Percentiles rank a stretch among this genome's conserved stretches.
phyloP scores from a whole-genome alignment of 2,113 vertebrate species.

The Corvus moneduloides region DNA sequence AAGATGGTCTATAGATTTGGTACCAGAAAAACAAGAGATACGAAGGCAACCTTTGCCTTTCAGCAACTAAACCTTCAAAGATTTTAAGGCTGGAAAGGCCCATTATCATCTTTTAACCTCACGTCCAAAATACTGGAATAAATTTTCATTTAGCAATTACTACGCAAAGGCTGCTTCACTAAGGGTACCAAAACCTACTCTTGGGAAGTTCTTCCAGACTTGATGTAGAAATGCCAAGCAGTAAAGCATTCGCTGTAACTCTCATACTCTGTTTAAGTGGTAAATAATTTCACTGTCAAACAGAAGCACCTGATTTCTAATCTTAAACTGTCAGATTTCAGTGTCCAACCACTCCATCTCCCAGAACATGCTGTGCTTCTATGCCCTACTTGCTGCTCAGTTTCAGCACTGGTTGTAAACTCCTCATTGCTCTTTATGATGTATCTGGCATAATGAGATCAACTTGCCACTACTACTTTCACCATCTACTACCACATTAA shows the following conservation, averaged over 20 bases:
- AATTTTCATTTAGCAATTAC: neutral
- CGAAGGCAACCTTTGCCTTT: neutral
- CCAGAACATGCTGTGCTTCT: neutral
- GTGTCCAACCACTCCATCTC: neutral
- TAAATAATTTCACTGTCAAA: neutral
- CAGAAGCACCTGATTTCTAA: neutral
- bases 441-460: neutral
- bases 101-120: neutral
- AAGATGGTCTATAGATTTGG: neutral
- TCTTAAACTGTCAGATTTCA: neutral
- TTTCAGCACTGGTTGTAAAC: conserved; percentile 11
- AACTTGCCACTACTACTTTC: neutral
- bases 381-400: neutral
- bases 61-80: neutral
- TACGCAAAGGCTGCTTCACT: neutral
- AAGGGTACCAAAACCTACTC: neutral
- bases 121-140: neutral
- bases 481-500: neutral
- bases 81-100: neutral
- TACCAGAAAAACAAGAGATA: neutral
- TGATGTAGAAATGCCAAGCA: neutral
- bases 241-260: neutral
- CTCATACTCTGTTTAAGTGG: neutral
- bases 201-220: neutral
- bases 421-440: neutral